Conservation (phyloP, 1,140 invertebrate species). For the Diorhabda elongata region DNA sequence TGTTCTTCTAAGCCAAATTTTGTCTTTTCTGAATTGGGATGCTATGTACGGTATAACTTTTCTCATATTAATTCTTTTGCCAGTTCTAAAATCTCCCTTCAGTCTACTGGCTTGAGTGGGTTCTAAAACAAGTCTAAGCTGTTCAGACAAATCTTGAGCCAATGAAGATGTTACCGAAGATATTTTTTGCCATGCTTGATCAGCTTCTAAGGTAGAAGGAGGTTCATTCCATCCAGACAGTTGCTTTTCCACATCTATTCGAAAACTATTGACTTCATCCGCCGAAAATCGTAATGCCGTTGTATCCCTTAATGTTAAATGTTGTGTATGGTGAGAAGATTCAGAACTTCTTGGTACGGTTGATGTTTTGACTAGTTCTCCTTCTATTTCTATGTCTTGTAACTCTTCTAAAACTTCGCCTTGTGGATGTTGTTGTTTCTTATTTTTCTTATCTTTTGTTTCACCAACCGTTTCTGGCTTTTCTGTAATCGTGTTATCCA, state of each 20-base stretch:
- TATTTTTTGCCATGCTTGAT: slow-evolving; percentile 55
- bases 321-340: slow-evolving; percentile 54
- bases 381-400: slow-evolving; percentile 66
- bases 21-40: slow-evolving; percentile 97
- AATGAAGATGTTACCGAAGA: slow-evolving; percentile 60
- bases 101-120: slow-evolving; percentile 89
- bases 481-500: slow-evolving; percentile 37
- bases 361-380: slow-evolving; percentile 65
- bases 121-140: slow-evolving; percentile 89
- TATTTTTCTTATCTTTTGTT: slow-evolving; percentile 49
- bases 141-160: slow-evolving; percentile 89
- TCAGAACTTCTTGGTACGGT: slow-evolving; percentile 65
- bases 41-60: slow-evolving; percentile 98
- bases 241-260: slow-evolving; percentile 54
- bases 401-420: slow-evolving; percentile 41
- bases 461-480: slow-evolving; percentile 51
- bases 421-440: slow-evolving; percentile 48
- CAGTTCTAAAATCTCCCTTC: slow-evolving; percentile 91
- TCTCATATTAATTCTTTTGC: slow-evolving; percentile 96
- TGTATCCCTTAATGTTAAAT: slow-evolving; percentile 32
- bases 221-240: slow-evolving; percentile 52
- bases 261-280: slow-evolving; percentile 40
- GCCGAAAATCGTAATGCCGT: slow-evolving; percentile 24
- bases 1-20: slow-evolving; percentile 95
- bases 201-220: slow-evolving; percentile 51